Percentiles rank a stretch among this genome's conserved stretches.
These are phyloP conservation scores for Acropternis orthonyx DNA, from an alignment of 2,797 vertebrate genomes.

Conservation along the genomic window DNA sequence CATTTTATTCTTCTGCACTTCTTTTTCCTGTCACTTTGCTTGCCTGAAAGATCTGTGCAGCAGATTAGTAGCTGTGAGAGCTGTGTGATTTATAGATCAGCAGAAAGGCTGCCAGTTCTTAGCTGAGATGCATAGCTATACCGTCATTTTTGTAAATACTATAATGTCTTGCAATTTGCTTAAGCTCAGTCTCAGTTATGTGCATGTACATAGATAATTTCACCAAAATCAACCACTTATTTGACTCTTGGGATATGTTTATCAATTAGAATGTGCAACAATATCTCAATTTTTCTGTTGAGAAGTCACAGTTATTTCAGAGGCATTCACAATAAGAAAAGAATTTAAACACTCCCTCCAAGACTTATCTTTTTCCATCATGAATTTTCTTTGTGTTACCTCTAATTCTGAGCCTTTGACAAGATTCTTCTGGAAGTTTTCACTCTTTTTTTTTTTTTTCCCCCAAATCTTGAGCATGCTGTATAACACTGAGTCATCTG, in stretches of 20 bases:
- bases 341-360: neutral
- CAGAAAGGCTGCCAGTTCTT: neutral
- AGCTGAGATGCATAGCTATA: neutral
- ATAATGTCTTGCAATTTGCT: neutral
- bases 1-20: neutral
- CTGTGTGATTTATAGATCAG: neutral
- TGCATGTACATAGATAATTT: neutral
- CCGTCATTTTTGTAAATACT: neutral
- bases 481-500: slow-evolving; percentile 9
- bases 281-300: neutral
- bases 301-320: neutral
- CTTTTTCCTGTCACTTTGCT: neutral
- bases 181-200: neutral
- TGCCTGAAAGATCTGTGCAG: neutral
- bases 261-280: neutral
- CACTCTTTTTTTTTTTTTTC: neutral
- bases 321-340: neutral
- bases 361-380: neutral
- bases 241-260: neutral
- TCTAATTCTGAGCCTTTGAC: neutral
- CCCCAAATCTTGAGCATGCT: neutral
- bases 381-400: slow-evolving; percentile 3
- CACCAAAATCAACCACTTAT: neutral
- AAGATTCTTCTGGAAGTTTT: slow-evolving; percentile 11
- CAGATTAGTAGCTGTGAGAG: neutral